Conservation (phyloP, 1,140 invertebrate genomes). For the Zaprionus africanus region DNA sequence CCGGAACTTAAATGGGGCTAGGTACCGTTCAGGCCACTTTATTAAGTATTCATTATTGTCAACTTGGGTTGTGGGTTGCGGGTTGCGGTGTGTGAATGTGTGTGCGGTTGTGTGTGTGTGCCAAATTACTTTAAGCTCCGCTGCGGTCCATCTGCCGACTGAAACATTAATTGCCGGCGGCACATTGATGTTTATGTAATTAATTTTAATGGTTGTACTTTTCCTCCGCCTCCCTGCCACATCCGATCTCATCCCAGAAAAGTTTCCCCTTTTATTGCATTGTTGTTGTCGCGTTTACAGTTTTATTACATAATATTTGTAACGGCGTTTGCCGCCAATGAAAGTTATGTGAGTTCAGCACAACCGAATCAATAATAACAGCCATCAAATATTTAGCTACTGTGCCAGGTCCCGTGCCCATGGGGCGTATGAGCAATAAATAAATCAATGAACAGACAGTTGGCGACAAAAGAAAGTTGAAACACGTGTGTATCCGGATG, state of each 20-base stretch:
- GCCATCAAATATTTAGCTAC: constrained; percentile 63
- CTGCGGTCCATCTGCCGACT: constrained; percentile 38
- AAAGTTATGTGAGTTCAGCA: constrained; percentile 24
- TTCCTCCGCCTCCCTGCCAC: constrained; percentile 1
- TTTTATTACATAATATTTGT: constrained; percentile 33
- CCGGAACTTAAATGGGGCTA: constrained; percentile 32
- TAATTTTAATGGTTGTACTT: constrained; percentile 77
- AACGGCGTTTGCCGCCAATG: not conserved
- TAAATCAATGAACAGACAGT: constrained; percentile 47
- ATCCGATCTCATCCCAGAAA: constrained; percentile 28
- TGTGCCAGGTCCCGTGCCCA: not conserved
- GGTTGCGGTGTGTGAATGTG: constrained; percentile 14
- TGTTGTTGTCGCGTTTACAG: constrained; percentile 37
- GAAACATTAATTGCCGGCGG: constrained; percentile 69
- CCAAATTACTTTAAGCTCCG: constrained; percentile 36
- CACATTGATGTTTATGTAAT: constrained; percentile 76
- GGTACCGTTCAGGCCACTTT: constrained; percentile 70
- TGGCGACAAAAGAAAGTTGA: constrained; percentile 14
- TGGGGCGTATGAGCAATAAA: constrained; percentile 59
- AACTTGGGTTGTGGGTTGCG: constrained; percentile 54
- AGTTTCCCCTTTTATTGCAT: constrained; percentile 41
- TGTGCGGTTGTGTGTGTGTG: constrained; percentile 19
- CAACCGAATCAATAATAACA: constrained; percentile 56
- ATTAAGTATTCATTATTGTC: constrained; percentile 82
- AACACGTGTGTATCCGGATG: not conserved